Evolutionary conservation across 1,140 invertebrate species (phyloP).

Genomic region (Campoletis sonorensis): DNA sequence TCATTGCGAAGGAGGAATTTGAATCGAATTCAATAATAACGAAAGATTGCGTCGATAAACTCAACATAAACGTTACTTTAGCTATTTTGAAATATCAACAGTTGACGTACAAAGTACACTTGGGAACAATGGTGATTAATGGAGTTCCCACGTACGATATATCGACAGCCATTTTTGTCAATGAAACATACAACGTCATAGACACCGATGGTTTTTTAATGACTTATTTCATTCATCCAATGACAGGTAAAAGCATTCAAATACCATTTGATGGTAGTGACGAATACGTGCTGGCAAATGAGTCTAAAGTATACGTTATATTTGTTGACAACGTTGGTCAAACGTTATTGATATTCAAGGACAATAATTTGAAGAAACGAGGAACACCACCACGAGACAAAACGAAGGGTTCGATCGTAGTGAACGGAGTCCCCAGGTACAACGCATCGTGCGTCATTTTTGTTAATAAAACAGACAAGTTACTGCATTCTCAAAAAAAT

Average conservation of each 20-base stretch:
- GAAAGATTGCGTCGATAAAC: background rate
- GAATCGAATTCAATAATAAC: background rate
- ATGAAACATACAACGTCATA: background rate
- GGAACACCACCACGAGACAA: background rate
- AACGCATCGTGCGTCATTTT: background rate
- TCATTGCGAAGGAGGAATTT: background rate
- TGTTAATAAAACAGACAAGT: background rate
- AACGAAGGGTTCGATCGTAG: background rate
- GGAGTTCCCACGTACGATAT: constrained; percentile 16
- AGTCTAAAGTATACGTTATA: background rate
- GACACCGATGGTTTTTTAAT: background rate
- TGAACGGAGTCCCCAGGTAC: constrained; percentile 7
- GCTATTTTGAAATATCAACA: background rate
- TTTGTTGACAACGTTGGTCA: background rate
- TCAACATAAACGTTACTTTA: background rate
- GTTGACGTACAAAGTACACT: background rate
- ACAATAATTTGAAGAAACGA: background rate
- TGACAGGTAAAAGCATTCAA: background rate
- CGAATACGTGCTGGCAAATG: background rate
- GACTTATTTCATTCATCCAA: constrained; percentile 23
- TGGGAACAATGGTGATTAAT: background rate
- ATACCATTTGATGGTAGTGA: background rate
- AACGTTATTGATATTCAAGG: constrained; percentile 25
- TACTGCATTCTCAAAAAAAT: background rate
- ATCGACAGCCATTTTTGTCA: background rate